Conservation (phyloP, 2,797 vertebrate genomes). For the Phrynocephalus forsythii region DNA sequence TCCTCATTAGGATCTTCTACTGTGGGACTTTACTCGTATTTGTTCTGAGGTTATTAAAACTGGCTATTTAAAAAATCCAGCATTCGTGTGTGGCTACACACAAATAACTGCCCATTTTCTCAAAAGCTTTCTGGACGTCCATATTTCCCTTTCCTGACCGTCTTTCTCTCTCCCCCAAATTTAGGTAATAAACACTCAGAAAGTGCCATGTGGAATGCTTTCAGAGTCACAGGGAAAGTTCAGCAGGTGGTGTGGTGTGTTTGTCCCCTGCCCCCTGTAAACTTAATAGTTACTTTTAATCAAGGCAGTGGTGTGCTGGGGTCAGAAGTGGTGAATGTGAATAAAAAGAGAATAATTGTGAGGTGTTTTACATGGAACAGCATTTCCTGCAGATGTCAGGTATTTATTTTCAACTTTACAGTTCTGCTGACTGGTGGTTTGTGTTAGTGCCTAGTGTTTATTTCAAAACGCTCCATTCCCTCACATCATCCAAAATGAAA, state of each 20-base stretch:
- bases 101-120: not conserved
- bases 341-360: slow-evolving; percentile 30
- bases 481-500: slow-evolving; percentile 33
- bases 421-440: not conserved
- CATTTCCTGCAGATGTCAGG: slow-evolving; percentile 1
- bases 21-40: no score
- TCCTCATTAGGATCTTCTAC: no score
- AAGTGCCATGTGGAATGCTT: not conserved
- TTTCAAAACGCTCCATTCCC: slow-evolving; percentile 21
- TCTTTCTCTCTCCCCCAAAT: no score
- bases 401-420: slow-evolving; percentile 50
- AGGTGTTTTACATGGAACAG: slow-evolving; percentile 45
- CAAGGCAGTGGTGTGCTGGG: not conserved
- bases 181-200: not conserved
- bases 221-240: not conserved
- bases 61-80: no score
- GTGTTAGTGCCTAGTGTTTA: slow-evolving; percentile 36
- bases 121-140: rapidly evolving
- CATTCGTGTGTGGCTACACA: no score
- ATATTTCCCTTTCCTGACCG: not conserved
- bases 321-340: slow-evolving; percentile 6
- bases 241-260: not conserved
- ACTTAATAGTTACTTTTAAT: not conserved
- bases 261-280: not conserved
- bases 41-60: no score